Conservation (phyloP, 2,797 vertebrate species). For the Sphaeramia orbicularis region DNA sequence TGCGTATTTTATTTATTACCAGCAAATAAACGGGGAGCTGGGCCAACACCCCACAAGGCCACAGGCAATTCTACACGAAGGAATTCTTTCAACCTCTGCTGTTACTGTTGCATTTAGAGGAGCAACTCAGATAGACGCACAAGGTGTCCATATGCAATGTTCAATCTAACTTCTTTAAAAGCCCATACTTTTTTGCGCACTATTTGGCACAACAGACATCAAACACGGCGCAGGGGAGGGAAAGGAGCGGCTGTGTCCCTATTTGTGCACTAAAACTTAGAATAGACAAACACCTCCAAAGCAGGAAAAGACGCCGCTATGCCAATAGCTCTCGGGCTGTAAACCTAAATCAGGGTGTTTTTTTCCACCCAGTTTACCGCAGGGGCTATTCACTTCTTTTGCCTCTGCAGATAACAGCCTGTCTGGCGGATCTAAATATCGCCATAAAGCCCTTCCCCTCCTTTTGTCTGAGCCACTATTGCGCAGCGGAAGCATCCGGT, state of each 20-base stretch:
- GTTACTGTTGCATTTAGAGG: conserved; percentile 25
- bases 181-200: conserved; percentile 47
- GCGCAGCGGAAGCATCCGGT: conserved; percentile 83
- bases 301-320: conserved; percentile 71
- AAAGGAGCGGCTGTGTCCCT: conserved; percentile 47
- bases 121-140: not conserved
- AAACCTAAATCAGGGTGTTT: conserved; percentile 82
- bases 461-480: conserved; percentile 84
- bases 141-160: conserved; percentile 28
- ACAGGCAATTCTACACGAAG: conserved; percentile 52
- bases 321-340: conserved; percentile 79
- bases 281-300: conserved; percentile 76
- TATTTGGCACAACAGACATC: conserved; percentile 66
- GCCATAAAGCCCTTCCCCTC: conserved; percentile 84
- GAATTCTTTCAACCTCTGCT: conserved; percentile 39
- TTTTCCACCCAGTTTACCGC: conserved; percentile 81
- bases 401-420: conserved; percentile 83
- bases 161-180: conserved; percentile 41
- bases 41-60: conserved; percentile 77
- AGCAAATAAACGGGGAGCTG: conserved; percentile 66
- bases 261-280: conserved; percentile 74
- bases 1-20: conserved; percentile 72
- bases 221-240: conserved; percentile 56
- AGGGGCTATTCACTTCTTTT: conserved; percentile 86
- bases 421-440: conserved; percentile 85